Evolutionary conservation across 1,140 invertebrate species (phyloP), one percentile per base, ranked within the genome.

Genomic region (Bursaphelenchus mucronatus): DNA sequence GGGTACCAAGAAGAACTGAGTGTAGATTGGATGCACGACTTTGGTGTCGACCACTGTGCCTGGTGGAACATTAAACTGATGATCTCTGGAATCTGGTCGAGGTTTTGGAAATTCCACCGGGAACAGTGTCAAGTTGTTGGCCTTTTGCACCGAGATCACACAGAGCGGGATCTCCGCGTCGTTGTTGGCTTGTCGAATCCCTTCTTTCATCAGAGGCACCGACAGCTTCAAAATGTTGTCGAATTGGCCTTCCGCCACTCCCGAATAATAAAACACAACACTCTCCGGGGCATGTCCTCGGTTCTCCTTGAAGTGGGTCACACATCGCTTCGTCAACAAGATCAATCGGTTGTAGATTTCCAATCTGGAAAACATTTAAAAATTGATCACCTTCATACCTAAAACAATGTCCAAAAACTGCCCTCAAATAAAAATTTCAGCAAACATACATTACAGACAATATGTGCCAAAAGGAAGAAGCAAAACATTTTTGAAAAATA

Each of bases 101-200:
- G 11, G 11, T 9, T 3, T 17, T 44, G 57, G 57, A 7, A 59
- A 59, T 9, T 59, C 17, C 41, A 59, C 2, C 57, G 57, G 57
- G 57, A 59, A 59, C 57, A 59, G 45, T 3, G 40, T 3, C 13
- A 59, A n/a, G 57, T 59, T 59, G 57, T 59, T 59, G 11, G 13
- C 11, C 7, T 59, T 59, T n/a, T 59, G 57, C 13, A 59, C 57
- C 17, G 57, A 39, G 5, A 59, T n/a, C 41, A 59, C 13, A 45
- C 13, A 44, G 1, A 59, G 40, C 40, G 57, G 41, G 40, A 59
- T 59, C 13, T 59, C 57, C 11, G 3, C 57, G 13, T 39, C 57
- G 57, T 59, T 59, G 57, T 59, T 59, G 19, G 11, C 57, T n/a
- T 59, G 46, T 39, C 57, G 57, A 39, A 59, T 59, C 3, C 57